Conservation (phyloP, 2,888 invertebrate species). For the Catotricha subobsoleta region DNA sequence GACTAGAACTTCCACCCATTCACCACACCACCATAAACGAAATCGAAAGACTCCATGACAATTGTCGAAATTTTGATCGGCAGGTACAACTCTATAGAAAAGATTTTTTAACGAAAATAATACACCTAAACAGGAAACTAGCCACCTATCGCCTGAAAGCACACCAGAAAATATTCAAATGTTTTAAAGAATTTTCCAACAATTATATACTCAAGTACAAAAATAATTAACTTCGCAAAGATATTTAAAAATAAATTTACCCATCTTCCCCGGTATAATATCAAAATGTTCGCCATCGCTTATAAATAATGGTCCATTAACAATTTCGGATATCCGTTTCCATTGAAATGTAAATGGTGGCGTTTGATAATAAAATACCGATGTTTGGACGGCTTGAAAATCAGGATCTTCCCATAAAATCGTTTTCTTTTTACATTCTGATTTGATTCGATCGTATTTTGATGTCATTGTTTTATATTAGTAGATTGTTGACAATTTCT, state of each 20-base stretch:
- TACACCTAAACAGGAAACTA: conserved; percentile 73
- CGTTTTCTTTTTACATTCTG: conserved; percentile 58
- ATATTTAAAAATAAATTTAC: too few relatives aligned
- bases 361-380: conserved; percentile 84
- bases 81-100: conserved; percentile 80
- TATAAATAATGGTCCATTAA: conserved; percentile 48
- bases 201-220: too few relatives aligned
- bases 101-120: conserved; percentile 70
- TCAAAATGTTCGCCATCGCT: conserved; percentile 51
- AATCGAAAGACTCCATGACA: conserved; percentile 71
- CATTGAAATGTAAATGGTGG: conserved; percentile 87
- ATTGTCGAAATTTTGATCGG: conserved; percentile 63
- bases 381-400: conserved; percentile 73
- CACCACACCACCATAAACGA: conserved; percentile 85
- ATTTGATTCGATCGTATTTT: conserved; percentile 61
- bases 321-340: conserved; percentile 70
- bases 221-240: too few relatives aligned
- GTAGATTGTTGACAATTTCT: too few relatives aligned
- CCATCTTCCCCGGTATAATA: conserved; percentile 73
- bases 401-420: conserved; percentile 83
- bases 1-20: conserved; percentile 70
- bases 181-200: too few relatives aligned
- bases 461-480: conserved; percentile 21
- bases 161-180: too few relatives aligned
- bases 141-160: conserved; percentile 71